Evolutionary conservation across 2,797 vertebrate species (phyloP).

Genomic region (Takifugu rubripes): DNA sequence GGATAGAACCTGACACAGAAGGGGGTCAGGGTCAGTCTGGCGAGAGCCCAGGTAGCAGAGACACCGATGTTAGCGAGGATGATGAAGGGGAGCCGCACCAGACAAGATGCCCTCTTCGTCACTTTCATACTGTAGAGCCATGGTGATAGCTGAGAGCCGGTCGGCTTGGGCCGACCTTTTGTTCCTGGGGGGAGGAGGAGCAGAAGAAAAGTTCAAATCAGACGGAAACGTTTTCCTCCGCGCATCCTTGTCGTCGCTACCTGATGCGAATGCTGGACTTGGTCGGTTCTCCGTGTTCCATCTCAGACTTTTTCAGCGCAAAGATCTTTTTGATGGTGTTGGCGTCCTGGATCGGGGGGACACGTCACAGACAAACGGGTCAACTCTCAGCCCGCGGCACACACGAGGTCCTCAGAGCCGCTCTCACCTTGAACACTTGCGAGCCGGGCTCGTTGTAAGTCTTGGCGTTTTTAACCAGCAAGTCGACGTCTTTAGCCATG

Average conservation of each 20-base stretch:
- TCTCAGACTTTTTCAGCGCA: constrained; percentile 92
- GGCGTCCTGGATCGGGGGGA: constrained; percentile 81
- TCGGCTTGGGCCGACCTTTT: constrained; percentile 90
- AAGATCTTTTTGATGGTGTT: constrained; percentile 98
- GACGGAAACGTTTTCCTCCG: not conserved
- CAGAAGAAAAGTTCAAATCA: not conserved
- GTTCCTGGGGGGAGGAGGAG: constrained; percentile 76
- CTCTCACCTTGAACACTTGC: constrained; percentile 94
- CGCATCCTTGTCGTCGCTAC: constrained; percentile 58
- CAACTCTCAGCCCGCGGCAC: not conserved
- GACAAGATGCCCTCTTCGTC: constrained; percentile 93
- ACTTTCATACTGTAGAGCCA: constrained; percentile 97
- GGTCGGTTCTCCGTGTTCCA: constrained; percentile 91
- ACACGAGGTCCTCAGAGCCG: not conserved
- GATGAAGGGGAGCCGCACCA: constrained; percentile 67
- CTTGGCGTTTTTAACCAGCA: constrained; percentile 96
- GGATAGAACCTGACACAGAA: constrained; percentile 79
- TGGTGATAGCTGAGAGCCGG: constrained; percentile 92
- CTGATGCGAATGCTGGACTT: constrained; percentile 96
- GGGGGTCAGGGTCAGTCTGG: not conserved
- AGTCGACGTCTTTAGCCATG: constrained; percentile 95
- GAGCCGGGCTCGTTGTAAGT: constrained; percentile 98
- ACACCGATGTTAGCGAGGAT: not conserved
- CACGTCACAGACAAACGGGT: not conserved
- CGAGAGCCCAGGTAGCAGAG: not conserved